Percentiles rank a stretch among this genome's conserved stretches.
phyloP scores from a whole-genome alignment of 2,888 invertebrate species.

The Eurytoma californica region DNA sequence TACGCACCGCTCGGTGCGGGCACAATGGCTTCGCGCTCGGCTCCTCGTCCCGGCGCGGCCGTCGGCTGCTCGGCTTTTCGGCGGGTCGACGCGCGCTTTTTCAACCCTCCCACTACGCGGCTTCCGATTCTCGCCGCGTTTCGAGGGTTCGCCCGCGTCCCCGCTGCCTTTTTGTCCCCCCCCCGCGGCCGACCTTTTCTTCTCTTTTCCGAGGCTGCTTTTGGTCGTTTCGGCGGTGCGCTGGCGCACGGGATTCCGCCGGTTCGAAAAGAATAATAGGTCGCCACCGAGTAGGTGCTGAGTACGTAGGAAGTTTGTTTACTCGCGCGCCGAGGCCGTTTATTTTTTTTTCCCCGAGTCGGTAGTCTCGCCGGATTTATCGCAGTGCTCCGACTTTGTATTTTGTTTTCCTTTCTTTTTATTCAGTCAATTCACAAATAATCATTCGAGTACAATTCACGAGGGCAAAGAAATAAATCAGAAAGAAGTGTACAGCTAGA shows the following conservation, averaged over 20 bases:
- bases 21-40: constrained; percentile 2
- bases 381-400: neutral
- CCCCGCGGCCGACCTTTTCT: neutral
- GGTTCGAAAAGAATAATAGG: constrained; percentile 40
- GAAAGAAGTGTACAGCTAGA: too few relatives aligned
- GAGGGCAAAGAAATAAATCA: too few relatives aligned
- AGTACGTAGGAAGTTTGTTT: constrained; percentile 53
- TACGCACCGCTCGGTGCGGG: neutral
- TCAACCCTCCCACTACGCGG: neutral
- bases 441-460: too few relatives aligned
- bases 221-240: neutral
- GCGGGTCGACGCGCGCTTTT: neutral
- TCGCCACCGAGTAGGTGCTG: constrained; percentile 41
- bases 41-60: neutral
- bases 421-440: too few relatives aligned
- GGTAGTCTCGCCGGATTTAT: constrained; percentile 16
- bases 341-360: neutral
- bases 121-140: neutral
- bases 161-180: constrained; percentile 1
- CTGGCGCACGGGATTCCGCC: too few relatives aligned
- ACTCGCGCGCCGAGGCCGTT: constrained; percentile 6
- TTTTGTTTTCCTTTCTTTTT: too few relatives aligned
- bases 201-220: constrained; percentile 4
- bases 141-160: neutral
- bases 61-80: constrained; percentile 5